Conservation (phyloP, 2,113 vertebrate species). For the Uria aalge region DNA sequence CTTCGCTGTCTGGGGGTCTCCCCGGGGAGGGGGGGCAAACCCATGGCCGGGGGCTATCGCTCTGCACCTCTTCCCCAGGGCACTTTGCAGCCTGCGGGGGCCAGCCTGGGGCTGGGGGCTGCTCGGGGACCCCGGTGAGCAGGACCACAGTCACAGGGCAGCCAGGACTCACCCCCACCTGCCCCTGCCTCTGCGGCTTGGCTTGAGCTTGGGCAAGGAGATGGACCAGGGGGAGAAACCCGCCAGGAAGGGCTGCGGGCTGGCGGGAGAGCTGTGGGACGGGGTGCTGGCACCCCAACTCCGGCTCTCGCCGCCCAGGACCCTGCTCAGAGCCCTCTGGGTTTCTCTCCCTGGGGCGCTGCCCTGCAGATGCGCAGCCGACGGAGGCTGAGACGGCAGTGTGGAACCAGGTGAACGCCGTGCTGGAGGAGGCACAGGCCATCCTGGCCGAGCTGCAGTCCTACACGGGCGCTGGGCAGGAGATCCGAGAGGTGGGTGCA, state of each 20-base stretch:
- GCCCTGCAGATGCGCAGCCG: constrained; percentile 86
- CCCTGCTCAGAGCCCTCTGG: constrained; percentile 44
- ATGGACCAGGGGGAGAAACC: neutral
- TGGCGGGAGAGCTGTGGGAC: neutral
- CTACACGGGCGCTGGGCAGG: constrained; percentile 89
- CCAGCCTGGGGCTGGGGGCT: neutral
- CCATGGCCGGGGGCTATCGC: neutral
- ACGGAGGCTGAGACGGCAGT: constrained; percentile 91
- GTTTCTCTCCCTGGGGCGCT: constrained; percentile 38
- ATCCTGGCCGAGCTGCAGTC: constrained; percentile 90
- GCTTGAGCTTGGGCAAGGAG: neutral
- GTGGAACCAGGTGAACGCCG: constrained; percentile 93
- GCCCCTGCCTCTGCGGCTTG: neutral
- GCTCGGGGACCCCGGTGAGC: neutral
- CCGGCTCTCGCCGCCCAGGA: neutral
- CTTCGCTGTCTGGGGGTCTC: neutral
- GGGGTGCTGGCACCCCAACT: neutral
- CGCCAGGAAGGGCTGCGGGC: neutral
- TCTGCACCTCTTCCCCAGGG: neutral
- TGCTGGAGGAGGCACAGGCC: constrained; percentile 89
- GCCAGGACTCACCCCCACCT: neutral
- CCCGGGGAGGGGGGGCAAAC: neutral
- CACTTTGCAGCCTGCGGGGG: neutral
- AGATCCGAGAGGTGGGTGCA: constrained; percentile 88
- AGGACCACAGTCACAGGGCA: neutral